phyloP scores from a whole-genome alignment of 53 echinoderm and acorn worm genomes.

The Echinarachnius parma region DNA sequence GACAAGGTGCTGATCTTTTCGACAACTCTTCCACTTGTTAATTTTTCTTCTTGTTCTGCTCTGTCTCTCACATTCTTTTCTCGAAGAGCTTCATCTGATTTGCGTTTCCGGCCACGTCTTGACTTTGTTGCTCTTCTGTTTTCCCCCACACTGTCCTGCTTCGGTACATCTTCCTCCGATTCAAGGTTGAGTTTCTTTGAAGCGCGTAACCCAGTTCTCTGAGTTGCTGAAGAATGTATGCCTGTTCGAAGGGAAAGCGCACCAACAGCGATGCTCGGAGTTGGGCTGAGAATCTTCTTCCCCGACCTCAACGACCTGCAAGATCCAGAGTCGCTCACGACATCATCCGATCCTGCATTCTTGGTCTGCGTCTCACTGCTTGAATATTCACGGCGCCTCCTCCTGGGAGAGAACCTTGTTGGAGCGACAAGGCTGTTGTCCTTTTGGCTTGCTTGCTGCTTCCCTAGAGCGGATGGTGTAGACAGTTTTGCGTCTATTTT shows the following conservation, averaged over 20 bases:
- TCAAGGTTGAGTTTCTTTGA: slow-evolving; percentile 18
- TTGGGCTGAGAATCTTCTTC: too few relatives aligned
- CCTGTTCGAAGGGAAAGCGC: too few relatives aligned
- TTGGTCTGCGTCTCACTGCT: neutral
- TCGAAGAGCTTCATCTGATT: neutral
- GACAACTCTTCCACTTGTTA: neutral
- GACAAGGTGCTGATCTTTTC: slow-evolving; percentile 5
- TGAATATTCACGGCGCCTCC: neutral
- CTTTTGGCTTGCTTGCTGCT: slow-evolving; percentile 2
- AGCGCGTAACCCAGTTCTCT: neutral
- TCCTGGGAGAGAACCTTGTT: neutral
- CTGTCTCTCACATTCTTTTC: neutral
- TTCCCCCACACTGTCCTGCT: neutral
- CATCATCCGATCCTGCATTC: neutral
- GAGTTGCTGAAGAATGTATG: too few relatives aligned
- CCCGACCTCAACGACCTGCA: neutral
- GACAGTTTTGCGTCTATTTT: slow-evolving; percentile 59
- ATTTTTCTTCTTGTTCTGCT: neutral
- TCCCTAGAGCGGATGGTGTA: neutral
- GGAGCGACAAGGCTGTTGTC: slow-evolving; percentile 4
- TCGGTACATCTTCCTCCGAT: neutral
- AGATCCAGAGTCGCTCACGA: neutral
- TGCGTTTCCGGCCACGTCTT: neutral
- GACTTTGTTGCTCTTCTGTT: neutral
- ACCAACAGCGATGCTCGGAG: too few relatives aligned